These are phyloP conservation scores for Pocillopora damicornis DNA, from an alignment of 64 coral and sea anemone species.

Conservation along the genomic window DNA sequence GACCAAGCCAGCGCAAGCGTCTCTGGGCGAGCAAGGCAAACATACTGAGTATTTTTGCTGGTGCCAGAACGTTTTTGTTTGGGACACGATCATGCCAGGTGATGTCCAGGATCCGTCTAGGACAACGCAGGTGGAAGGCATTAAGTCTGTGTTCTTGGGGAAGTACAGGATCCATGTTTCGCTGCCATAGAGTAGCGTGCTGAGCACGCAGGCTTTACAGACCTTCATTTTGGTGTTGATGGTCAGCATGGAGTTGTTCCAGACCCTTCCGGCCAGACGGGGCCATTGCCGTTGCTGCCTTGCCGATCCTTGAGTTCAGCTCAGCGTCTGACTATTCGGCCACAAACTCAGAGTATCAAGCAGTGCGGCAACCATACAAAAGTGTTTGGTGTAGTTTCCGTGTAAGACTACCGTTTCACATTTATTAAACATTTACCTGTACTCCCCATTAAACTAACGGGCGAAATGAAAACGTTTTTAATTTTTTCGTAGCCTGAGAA, in stretches of 20 bases:
- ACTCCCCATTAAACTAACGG: too few species aligned
- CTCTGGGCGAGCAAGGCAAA: neutral
- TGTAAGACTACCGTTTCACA: too few species aligned
- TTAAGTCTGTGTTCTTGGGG: neutral
- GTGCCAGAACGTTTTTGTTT: neutral
- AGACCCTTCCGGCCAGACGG: neutral
- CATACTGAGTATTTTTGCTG: neutral
- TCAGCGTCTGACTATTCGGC: neutral
- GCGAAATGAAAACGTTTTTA: too few species aligned
- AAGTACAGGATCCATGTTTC: conserved; percentile 28
- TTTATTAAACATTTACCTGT: too few species aligned
- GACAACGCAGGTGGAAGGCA: neutral
- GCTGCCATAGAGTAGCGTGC: conserved; percentile 42
- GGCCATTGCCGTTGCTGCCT: conserved; percentile 20
- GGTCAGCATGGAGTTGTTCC: conserved; percentile 23
- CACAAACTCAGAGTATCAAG: too few species aligned
- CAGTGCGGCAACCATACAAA: too few species aligned
- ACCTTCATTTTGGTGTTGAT: neutral
- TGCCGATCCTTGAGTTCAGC: neutral
- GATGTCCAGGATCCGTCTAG: conserved; percentile 6
- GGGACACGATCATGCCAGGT: neutral
- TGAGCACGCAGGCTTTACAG: conserved; percentile 37
- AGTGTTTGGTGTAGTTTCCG: too few species aligned
- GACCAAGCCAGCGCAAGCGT: neutral
- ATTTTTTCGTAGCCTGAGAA: too few species aligned